Evolutionary conservation across 2,797 vertebrate genomes (phyloP), one percentile per base, ranked within the genome.

Genomic region (Cyprinodon diabolis): DNA sequence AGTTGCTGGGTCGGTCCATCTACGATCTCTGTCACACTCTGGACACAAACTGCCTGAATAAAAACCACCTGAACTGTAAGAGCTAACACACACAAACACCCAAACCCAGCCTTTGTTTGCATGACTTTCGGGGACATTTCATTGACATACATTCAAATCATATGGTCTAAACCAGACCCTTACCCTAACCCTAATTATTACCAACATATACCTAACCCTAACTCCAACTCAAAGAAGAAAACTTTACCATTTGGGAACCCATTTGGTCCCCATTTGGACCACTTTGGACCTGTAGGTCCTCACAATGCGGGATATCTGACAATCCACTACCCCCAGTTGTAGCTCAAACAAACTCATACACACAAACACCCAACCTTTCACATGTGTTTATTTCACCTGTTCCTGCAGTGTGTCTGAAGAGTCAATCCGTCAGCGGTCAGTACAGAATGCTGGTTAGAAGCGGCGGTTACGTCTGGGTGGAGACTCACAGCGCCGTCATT

Each of bases 391-490:
- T 48, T 4, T 52, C 3, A 6, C 17, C 10, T 51, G 40, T 45
- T 66, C 40, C 69, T 77, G 70, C 80, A 99, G 98, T 99, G 93
- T 98, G 96, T 78, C 87, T 94, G 69, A 99, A 97, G 92, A 96
- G 94, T 54, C 98, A 98, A 88, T 97, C 97, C 0, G 96, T 97
- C 89, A 98, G 95, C 0, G 95, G 96, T 71, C 96, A 95, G 84
- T 99, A 99, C 94, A 95, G 98, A 67, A 95, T 99, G 96, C 95
- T 99, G 35, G 98, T 97, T 21, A 97, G 95, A 84, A 95, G 96
- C 0, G 98, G 98, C 45, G 98, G 98, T 15, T 99, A 97, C 0
- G 95, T 98, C 8, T 99, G 98, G 98, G 94, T 97, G 87, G 97
- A 99, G 93, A 98, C 95, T 2, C 97, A 99, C 82, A 96, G 96